phyloP scores from a whole-genome alignment of 2,797 vertebrate genomes.

The Hippoglossus hippoglossus region DNA sequence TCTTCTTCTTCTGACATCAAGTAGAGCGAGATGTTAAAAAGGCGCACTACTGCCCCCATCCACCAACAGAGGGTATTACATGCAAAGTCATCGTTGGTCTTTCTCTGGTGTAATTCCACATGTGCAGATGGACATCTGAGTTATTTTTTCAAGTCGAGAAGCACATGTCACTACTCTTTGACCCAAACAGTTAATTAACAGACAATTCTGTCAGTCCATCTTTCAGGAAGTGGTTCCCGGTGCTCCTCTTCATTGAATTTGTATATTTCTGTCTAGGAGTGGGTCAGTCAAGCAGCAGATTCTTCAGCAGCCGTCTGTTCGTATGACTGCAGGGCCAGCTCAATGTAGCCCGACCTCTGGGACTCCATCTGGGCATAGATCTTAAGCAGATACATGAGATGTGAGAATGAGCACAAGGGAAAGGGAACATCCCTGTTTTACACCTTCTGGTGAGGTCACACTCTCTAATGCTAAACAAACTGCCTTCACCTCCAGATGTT shows the following conservation, averaged over 20 bases:
- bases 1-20: conserved; percentile 5
- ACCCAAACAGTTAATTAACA: not conserved
- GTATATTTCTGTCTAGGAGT: not conserved
- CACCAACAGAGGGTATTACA: not conserved
- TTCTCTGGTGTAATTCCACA: no score
- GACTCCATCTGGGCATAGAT: conserved; percentile 91
- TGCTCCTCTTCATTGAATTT: conserved; percentile 6
- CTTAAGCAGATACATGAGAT: conserved; percentile 72
- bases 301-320: conserved; percentile 77
- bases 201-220: not conserved
- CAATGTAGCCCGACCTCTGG: conserved; percentile 88
- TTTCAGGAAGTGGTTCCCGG: conserved; percentile 7
- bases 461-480: no score
- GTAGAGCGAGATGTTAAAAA: accelerated
- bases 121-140: no score
- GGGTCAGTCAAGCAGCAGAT: conserved; percentile 59
- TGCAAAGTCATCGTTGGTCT: no score
- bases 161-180: not conserved
- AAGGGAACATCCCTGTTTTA: no score
- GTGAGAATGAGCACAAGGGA: no score
- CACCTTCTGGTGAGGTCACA: no score
- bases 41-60: not conserved
- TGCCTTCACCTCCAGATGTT: no score
- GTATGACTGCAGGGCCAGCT: conserved; percentile 90
- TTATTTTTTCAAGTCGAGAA: not conserved